A percentile compares a stretch with the other conserved stretches of the same genome.
These are phyloP conservation scores for Timema cristinae DNA, from an alignment of 2,888 invertebrate species.

Conservation along the genomic window DNA sequence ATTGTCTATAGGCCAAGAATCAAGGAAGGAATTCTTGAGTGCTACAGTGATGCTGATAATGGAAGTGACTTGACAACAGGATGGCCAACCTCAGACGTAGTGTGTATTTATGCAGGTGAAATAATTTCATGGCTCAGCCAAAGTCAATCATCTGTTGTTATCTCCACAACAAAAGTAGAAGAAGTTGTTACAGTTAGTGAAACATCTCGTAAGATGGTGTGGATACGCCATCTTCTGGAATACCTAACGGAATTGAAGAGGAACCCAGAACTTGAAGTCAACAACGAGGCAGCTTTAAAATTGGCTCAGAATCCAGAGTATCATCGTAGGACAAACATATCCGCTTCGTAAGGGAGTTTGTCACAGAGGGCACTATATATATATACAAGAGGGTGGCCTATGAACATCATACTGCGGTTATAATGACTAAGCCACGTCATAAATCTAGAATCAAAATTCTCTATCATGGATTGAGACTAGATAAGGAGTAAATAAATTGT, in stretches of 20 bases:
- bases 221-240: background rate
- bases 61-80: background rate
- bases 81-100: background rate
- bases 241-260: background rate
- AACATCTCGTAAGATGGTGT: no score
- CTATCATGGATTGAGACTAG: background rate
- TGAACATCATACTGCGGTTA: no score
- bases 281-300: constrained; percentile 9
- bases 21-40: no score
- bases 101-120: background rate
- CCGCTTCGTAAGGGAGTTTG: background rate
- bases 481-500: no score
- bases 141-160: background rate
- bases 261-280: background rate
- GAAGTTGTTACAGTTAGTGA: no score
- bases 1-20: no score
- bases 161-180: constrained; percentile 3
- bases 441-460: background rate
- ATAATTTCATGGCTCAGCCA: background rate
- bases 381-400: background rate
- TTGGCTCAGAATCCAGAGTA: background rate
- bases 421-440: no score
- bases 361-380: background rate
- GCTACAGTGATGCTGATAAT: background rate
- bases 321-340: background rate